Evolutionary conservation across 2,888 invertebrate genomes (phyloP).

Genomic region (Cosmopolites sordidus): DNA sequence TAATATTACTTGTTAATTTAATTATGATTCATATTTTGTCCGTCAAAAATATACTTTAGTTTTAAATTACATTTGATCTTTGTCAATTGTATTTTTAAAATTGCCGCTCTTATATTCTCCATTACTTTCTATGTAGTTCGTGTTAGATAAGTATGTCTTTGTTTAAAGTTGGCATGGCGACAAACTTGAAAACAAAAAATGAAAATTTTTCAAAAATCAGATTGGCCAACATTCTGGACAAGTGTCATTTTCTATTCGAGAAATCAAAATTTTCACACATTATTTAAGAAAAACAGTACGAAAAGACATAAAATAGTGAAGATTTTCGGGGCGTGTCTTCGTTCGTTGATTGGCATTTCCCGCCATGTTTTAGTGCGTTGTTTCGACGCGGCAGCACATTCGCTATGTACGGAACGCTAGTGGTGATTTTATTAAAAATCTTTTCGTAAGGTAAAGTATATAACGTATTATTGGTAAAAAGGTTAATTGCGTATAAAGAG

Average conservation of each 20-base stretch:
- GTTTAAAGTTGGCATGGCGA: slow-evolving; percentile 7
- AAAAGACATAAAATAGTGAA: slow-evolving; percentile 1
- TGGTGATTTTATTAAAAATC: slow-evolving; percentile 36
- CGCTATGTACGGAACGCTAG: slow-evolving; percentile 39
- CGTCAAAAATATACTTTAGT: too few relatives aligned
- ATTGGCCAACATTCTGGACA: slow-evolving; percentile 12
- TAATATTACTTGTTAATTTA: too few relatives aligned
- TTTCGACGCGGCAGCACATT: slow-evolving; percentile 37
- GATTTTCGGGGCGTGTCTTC: neutral
- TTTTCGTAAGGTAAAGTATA: slow-evolving; percentile 33
- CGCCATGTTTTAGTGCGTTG: slow-evolving; percentile 31
- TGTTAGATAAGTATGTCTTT: slow-evolving; percentile 5
- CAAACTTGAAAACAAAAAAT: slow-evolving; percentile 14
- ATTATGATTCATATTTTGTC: too few relatives aligned
- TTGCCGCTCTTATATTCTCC: too few relatives aligned
- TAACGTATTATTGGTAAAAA: slow-evolving; percentile 24
- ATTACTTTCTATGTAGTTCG: neutral
- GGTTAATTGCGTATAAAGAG: slow-evolving; percentile 17
- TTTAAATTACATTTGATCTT: too few relatives aligned
- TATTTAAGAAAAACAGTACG: neutral
- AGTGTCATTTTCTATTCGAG: slow-evolving; percentile 7
- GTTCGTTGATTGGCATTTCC: slow-evolving; percentile 29
- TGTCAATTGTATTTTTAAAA: too few relatives aligned
- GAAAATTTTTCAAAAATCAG: slow-evolving; percentile 16
- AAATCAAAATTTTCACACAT: slow-evolving; percentile 5